A percentile compares a stretch with the other conserved stretches of the same genome.
These are phyloP conservation scores for Drosophila subobscura DNA, from an alignment of 1,140 invertebrate species.

Conservation along the genomic window DNA sequence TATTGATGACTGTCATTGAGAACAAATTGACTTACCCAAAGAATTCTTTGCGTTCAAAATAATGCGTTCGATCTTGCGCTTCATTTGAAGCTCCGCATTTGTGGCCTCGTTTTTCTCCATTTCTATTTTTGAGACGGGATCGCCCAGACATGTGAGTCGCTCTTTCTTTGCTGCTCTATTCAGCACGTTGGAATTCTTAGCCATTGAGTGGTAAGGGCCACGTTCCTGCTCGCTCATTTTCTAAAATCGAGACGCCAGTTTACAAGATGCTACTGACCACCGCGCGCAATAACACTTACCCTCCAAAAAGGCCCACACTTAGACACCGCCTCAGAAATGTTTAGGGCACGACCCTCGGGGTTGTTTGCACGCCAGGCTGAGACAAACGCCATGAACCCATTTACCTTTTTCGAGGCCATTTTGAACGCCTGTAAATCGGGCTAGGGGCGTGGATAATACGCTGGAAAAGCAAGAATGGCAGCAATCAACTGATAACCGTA, in stretches of 20 bases:
- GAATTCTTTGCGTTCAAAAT: conserved; percentile 33
- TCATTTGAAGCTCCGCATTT: conserved; percentile 35
- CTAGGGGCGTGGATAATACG: conserved; percentile 13
- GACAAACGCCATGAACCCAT: conserved; percentile 61
- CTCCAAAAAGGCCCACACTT: conserved; percentile 45
- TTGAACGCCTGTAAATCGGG: neutral
- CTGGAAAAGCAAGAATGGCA: neutral
- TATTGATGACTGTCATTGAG: neutral
- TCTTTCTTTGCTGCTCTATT: conserved; percentile 3
- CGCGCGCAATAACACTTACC: conserved; percentile 8
- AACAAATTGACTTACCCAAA: conserved; percentile 37
- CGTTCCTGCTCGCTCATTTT: conserved; percentile 47
- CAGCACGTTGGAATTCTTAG: conserved; percentile 35
- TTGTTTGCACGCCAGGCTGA: conserved; percentile 34
- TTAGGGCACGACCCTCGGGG: conserved; percentile 9
- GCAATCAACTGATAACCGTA: neutral
- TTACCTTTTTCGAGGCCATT: conserved; percentile 58
- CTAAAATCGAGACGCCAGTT: neutral
- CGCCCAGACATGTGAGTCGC: conserved; percentile 49
- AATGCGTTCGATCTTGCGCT: conserved; percentile 57
- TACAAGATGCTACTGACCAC: neutral
- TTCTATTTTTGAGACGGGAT: conserved; percentile 33
- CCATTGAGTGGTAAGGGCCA: conserved; percentile 38
- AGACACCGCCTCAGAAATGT: conserved; percentile 21
- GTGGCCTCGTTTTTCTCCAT: conserved; percentile 22